These are phyloP conservation scores for Atherinomorus stipes DNA, from an alignment of 2,113 vertebrate species.

Conservation along the genomic window DNA sequence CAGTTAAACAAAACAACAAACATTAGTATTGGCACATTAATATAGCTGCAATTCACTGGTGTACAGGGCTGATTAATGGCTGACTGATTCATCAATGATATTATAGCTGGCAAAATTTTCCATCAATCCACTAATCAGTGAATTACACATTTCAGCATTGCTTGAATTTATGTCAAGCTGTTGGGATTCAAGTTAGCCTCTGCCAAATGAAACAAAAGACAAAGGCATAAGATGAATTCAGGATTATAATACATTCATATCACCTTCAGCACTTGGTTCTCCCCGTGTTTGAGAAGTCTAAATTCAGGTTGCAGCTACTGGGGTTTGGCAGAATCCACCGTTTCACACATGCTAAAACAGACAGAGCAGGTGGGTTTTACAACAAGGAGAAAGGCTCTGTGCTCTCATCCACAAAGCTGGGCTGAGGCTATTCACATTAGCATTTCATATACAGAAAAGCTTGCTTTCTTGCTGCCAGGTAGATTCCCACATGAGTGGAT, in stretches of 20 bases:
- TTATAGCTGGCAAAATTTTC: constrained; percentile 2
- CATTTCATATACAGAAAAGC: constrained; percentile 74
- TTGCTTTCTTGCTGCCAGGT: constrained; percentile 66
- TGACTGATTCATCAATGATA: not conserved
- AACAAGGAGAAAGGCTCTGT: constrained; percentile 36
- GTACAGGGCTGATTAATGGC: not conserved
- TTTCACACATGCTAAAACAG: constrained; percentile 66
- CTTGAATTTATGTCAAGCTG: not conserved
- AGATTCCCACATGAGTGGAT: constrained; percentile 65
- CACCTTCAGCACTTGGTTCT: constrained; percentile 40
- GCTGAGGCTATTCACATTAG: constrained; percentile 63
- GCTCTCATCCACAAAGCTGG: constrained; percentile 55
- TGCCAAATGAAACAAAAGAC: constrained; percentile 23
- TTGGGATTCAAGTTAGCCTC: constrained; percentile 9
- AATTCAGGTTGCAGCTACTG: constrained; percentile 38
- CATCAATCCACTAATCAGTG: constrained; percentile 5
- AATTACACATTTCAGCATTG: not conserved
- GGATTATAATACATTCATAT: constrained; percentile 51
- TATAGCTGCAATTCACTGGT: not conserved
- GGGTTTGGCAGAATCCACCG: constrained; percentile 48
- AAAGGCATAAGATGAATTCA: not conserved
- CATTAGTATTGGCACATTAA: not conserved
- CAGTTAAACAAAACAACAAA: not conserved
- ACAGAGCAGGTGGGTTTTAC: constrained; percentile 61
- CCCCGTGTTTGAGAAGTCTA: constrained; percentile 49